A percentile compares a stretch with the other conserved stretches of the same genome.
phyloP scores from a whole-genome alignment of 1,140 invertebrate species.

The Rhynchophorus ferrugineus region DNA sequence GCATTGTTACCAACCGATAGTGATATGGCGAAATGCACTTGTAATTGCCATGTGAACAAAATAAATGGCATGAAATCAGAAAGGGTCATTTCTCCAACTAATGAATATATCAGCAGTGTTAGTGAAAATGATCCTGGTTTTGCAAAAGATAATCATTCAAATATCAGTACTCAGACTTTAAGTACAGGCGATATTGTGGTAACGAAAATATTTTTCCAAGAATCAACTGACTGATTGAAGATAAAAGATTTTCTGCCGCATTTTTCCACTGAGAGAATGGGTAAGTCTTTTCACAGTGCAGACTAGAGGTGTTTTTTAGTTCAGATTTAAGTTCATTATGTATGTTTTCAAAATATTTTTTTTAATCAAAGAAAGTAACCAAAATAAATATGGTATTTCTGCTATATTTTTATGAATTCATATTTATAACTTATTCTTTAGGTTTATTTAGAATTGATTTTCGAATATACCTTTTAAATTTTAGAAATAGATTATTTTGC shows the following conservation, averaged over 20 bases:
- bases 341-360: no score
- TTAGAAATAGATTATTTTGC: no score
- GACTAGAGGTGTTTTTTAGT: no score
- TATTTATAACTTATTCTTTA: no score
- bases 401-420: no score
- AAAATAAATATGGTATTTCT: no score
- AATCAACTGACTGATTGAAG: slow-evolving; percentile 40
- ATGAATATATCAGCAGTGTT: slow-evolving; percentile 25
- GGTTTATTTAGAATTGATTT: no score
- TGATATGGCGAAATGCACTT: slow-evolving; percentile 31
- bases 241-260: background rate
- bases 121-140: slow-evolving; percentile 13
- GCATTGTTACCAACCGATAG: slow-evolving; percentile 48
- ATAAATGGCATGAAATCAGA: slow-evolving; percentile 39
- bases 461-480: no score
- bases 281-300: background rate
- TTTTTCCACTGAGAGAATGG: background rate
- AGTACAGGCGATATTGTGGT: slow-evolving; percentile 92
- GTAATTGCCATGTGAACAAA: slow-evolving; percentile 35
- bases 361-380: no score
- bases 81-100: slow-evolving; percentile 42
- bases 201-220: slow-evolving; percentile 78
- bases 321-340: no score
- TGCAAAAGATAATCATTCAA: slow-evolving; percentile 29
- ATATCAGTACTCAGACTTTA: slow-evolving; percentile 69